A percentile compares a stretch with the other conserved stretches of the same genome.
Evolutionary conservation across 2,888 invertebrate genomes (phyloP).

Genomic region (Imbricaverruca yamaguchii): DNA sequence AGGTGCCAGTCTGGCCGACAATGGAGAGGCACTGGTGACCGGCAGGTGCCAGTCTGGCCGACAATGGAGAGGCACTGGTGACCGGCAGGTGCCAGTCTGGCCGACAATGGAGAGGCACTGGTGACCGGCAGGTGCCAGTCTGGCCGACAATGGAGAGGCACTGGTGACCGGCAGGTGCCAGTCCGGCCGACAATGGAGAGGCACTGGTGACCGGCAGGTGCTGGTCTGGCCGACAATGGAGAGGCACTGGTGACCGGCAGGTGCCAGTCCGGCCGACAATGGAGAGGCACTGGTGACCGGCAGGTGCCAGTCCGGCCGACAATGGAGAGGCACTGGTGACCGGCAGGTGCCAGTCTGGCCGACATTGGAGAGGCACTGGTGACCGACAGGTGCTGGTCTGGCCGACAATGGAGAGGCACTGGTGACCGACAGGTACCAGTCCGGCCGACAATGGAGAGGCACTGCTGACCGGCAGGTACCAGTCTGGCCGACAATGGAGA

Average conservation of each 20-base stretch:
- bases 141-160: not conserved
- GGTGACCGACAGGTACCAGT: too few relatives aligned
- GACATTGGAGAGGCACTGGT: not conserved
- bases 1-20: not conserved
- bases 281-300: not conserved
- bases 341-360: too few relatives aligned
- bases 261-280: not conserved
- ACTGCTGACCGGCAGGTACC: not conserved
- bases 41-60: not conserved
- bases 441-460: not conserved
- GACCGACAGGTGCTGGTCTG: too few relatives aligned
- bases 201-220: not conserved
- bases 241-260: not conserved
- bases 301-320: not conserved
- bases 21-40: not conserved
- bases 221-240: not conserved
- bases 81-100: too few relatives aligned
- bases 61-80: not conserved
- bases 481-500: too few relatives aligned
- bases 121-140: too few relatives aligned
- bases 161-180: too few relatives aligned
- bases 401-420: not conserved
- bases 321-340: not conserved
- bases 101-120: not conserved
- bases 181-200: not conserved